Conservation (phyloP, 92 coral and sea anemone species). For the Phymanthus crucifer region DNA sequence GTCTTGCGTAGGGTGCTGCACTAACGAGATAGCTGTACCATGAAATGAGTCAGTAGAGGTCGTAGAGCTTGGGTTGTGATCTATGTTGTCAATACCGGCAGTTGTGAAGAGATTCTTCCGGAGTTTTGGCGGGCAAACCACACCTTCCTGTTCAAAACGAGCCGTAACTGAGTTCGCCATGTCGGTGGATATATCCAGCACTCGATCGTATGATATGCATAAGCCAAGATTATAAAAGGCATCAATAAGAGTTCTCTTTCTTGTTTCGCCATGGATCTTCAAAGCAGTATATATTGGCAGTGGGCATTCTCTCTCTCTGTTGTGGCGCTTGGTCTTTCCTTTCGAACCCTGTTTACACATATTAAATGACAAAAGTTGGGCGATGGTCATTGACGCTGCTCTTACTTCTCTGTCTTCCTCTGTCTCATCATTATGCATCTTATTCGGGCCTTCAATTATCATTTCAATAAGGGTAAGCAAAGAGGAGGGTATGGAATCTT, state of each 20-base stretch:
- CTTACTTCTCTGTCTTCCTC: conserved; percentile 27
- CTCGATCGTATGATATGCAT: conserved; percentile 64
- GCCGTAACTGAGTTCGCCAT: conserved; percentile 5
- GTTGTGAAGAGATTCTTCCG: conserved; percentile 50
- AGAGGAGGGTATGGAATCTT: conserved; percentile 33
- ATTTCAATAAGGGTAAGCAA: conserved; percentile 31
- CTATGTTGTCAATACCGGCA: conserved; percentile 53
- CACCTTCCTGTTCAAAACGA: conserved; percentile 21
- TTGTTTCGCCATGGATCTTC: conserved; percentile 65
- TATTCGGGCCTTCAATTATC: conserved; percentile 42
- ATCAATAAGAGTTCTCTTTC: conserved; percentile 55
- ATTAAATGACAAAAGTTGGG: conserved; percentile 34
- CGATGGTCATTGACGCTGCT: conserved; percentile 25
- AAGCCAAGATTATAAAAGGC: conserved; percentile 51
- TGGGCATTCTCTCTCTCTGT: conserved; percentile 35
- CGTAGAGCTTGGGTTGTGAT: conserved; percentile 64
- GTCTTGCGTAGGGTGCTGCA: conserved; percentile 48
- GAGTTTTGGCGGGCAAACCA: conserved; percentile 59
- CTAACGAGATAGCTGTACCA: conserved; percentile 58
- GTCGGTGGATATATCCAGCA: conserved; percentile 54
- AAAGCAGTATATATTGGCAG: conserved; percentile 49
- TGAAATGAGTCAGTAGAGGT: conserved; percentile 57
- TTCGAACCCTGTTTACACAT: conserved; percentile 18
- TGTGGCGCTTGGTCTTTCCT: conserved; percentile 28
- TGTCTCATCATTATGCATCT: conserved; percentile 5